A percentile compares a stretch with the other conserved stretches of the same genome.
Evolutionary conservation across 2,113 vertebrate species (phyloP).

Genomic region (Solenodon paradoxus): DNA sequence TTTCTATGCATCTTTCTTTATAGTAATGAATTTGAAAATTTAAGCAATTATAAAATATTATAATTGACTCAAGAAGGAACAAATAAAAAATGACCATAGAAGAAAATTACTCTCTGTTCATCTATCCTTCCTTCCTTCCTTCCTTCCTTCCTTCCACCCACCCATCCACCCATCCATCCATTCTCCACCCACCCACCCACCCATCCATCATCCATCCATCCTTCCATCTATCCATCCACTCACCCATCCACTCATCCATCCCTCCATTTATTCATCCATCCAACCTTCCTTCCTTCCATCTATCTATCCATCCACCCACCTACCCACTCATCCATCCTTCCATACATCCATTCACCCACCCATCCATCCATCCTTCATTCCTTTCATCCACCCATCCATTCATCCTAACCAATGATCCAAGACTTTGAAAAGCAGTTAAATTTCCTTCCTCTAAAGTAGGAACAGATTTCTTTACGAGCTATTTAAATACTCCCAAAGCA

Average conservation of each 20-base stretch:
- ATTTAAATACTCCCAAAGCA: not conserved
- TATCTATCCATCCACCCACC: too few species aligned
- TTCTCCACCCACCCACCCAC: too few species aligned
- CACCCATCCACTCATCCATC: too few species aligned
- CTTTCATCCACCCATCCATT: not conserved
- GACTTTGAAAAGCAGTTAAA: not conserved
- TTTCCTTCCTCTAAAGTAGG: not conserved
- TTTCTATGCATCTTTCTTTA: not conserved
- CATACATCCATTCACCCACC: not conserved
- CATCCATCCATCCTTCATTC: not conserved
- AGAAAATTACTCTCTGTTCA: not conserved
- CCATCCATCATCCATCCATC: not conserved
- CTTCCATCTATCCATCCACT: not conserved
- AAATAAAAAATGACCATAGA: not conserved
- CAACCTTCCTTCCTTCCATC: not conserved
- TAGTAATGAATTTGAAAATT: not conserved
- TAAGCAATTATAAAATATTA: not conserved
- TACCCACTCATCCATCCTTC: not conserved
- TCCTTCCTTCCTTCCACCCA: too few species aligned
- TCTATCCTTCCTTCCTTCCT: not conserved
- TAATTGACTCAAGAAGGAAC: not conserved
- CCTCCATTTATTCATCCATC: too few species aligned
- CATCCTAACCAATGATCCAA: not conserved
- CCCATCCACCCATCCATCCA: too few species aligned
- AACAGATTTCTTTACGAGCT: not conserved